Conservation (phyloP, 2,888 invertebrate species). For the Teleogryllus oceanicus region DNA sequence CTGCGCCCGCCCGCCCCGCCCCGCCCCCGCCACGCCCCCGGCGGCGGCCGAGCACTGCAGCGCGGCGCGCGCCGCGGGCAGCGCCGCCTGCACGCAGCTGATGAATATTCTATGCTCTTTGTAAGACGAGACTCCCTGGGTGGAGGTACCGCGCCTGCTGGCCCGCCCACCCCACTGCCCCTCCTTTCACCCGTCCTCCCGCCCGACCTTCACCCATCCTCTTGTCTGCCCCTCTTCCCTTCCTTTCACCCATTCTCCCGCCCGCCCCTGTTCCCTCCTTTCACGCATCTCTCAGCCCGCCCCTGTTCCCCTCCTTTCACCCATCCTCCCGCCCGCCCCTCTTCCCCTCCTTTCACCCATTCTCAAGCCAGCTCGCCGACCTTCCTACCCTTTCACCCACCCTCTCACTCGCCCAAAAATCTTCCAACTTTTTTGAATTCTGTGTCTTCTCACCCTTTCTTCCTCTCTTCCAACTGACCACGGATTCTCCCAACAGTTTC, state of each 20-base stretch:
- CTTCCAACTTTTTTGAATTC: not conserved
- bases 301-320: too few relatives aligned
- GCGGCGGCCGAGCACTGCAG: not conserved
- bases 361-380: not conserved
- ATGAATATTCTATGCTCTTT: conserved; percentile 18
- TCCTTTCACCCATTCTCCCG: not conserved
- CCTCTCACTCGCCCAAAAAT: not conserved
- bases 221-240: too few relatives aligned
- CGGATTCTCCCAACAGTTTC: too few relatives aligned
- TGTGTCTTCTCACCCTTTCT: not conserved
- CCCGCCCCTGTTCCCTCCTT: too few relatives aligned
- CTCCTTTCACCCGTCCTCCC: too few relatives aligned
- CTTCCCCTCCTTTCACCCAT: not conserved
- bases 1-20: too few relatives aligned
- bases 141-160: not conserved
- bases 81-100: not conserved
- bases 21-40: too few relatives aligned
- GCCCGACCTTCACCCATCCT: too few relatives aligned
- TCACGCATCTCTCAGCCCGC: not conserved
- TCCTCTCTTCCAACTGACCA: not conserved
- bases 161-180: not conserved
- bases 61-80: not conserved
- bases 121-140: not conserved
- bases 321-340: not conserved
- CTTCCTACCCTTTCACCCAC: not conserved